Conservation (phyloP, 2,888 invertebrate genomes). For the Mythimna pallens region DNA sequence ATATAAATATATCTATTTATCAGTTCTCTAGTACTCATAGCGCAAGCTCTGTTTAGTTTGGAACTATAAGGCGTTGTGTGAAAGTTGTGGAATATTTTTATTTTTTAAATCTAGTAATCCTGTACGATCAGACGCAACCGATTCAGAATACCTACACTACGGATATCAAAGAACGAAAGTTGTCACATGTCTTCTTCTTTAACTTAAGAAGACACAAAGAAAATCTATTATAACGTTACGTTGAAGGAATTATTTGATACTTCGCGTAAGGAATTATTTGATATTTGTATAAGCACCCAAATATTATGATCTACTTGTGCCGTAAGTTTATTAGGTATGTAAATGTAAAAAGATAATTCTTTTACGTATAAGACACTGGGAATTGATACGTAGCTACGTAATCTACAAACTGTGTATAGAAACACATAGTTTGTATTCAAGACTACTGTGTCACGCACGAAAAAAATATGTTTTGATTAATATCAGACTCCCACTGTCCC, state of each 20-base stretch:
- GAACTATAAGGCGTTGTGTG: too few relatives aligned
- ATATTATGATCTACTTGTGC: conserved; percentile 6
- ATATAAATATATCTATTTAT: too few relatives aligned
- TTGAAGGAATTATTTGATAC: conserved; percentile 14
- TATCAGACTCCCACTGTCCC: neutral
- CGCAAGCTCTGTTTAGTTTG: too few relatives aligned
- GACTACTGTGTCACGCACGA: neutral
- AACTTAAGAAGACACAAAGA: neutral
- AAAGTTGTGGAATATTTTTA: too few relatives aligned
- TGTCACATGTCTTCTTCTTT: neutral
- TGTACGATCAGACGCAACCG: neutral
- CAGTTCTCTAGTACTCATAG: too few relatives aligned
- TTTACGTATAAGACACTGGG: conserved; percentile 4
- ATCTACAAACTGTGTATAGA: neutral
- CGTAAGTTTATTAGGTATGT: neutral
- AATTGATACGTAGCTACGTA: neutral
- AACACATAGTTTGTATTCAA: neutral
- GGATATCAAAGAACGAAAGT: neutral
- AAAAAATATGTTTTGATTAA: neutral
- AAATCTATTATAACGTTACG: too few relatives aligned
- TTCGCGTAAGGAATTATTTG: conserved; percentile 6
- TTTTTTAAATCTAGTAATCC: neutral
- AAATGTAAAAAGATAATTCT: neutral
- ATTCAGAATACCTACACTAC: neutral
- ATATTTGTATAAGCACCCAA: neutral